A percentile compares a stretch with the other conserved stretches of the same genome.
Evolutionary conservation across 2,888 invertebrate genomes (phyloP).

Genomic region (Pachycephus smyrnensis): DNA sequence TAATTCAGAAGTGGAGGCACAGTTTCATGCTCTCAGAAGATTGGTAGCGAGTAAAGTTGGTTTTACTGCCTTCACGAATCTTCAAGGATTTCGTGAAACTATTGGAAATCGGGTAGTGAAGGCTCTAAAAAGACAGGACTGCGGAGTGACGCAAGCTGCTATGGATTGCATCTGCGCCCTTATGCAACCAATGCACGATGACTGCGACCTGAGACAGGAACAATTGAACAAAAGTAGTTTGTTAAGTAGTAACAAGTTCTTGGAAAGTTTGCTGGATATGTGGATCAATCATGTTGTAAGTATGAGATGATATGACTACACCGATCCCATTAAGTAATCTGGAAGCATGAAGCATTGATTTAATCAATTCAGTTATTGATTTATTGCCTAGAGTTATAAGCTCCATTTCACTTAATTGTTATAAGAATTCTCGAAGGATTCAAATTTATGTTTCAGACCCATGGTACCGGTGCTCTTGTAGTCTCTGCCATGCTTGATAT

Average conservation of each 20-base stretch:
- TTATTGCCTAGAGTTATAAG: not conserved
- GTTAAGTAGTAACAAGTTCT: slow-evolving; percentile 89
- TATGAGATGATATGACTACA: slow-evolving; percentile 36
- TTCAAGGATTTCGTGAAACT: slow-evolving; percentile 93
- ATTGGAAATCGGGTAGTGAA: slow-evolving; percentile 93
- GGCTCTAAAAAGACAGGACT: slow-evolving; percentile 87
- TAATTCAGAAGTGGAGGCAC: slow-evolving; percentile 87
- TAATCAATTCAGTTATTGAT: not conserved
- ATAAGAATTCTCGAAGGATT: slow-evolving; percentile 8
- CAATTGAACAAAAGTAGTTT: slow-evolving; percentile 98
- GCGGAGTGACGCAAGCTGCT: slow-evolving; percentile 94
- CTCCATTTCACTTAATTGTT: slow-evolving; percentile 2
- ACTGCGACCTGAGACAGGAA: slow-evolving; percentile 96
- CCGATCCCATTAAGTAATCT: not conserved
- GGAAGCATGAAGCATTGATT: not conserved
- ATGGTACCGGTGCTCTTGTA: slow-evolving; percentile 94
- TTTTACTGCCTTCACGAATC: slow-evolving; percentile 93
- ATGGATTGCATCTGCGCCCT: slow-evolving; percentile 97
- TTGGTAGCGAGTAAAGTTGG: slow-evolving; percentile 98
- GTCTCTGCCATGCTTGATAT: slow-evolving; percentile 99
- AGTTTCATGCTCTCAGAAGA: slow-evolving; percentile 93
- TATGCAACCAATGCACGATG: slow-evolving; percentile 98
- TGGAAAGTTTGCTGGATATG: slow-evolving; percentile 94
- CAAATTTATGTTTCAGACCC: slow-evolving; percentile 72
- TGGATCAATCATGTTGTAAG: slow-evolving; percentile 94